Evolutionary conservation across 64 coral and sea anemone genomes (phyloP).

Genomic region (Dendrophyllia cribrosa): DNA sequence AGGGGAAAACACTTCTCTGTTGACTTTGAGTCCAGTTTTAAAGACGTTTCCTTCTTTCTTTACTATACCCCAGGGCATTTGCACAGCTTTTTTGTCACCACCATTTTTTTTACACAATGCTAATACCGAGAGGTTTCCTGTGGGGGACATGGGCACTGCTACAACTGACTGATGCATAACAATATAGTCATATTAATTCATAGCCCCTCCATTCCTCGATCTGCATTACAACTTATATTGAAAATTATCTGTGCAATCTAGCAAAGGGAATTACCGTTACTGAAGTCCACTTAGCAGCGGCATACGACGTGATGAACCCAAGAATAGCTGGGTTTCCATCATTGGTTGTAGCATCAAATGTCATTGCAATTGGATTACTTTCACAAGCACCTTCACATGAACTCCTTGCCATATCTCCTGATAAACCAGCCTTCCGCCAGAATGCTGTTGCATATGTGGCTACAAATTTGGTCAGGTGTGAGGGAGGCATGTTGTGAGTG

Average conservation of each 20-base stretch:
- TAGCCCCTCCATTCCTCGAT: too few relatives aligned
- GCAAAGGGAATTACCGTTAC: slow-evolving; percentile 36
- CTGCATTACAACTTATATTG: too few relatives aligned
- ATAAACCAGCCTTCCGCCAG: slow-evolving; percentile 91
- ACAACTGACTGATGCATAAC: too few relatives aligned
- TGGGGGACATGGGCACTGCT: too few relatives aligned
- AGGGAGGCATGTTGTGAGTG: slow-evolving; percentile 77
- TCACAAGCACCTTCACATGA: slow-evolving; percentile 50
- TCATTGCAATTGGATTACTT: slow-evolving; percentile 64
- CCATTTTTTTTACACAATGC: too few relatives aligned
- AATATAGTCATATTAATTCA: too few relatives aligned
- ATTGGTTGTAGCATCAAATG: slow-evolving; percentile 83
- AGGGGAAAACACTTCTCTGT: too few relatives aligned
- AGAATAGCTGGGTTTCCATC: slow-evolving; percentile 86
- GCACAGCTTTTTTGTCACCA: too few relatives aligned
- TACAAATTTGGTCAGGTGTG: slow-evolving; percentile 95
- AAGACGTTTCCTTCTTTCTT: too few relatives aligned
- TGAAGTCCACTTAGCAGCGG: slow-evolving; percentile 80
- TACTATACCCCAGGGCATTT: too few relatives aligned
- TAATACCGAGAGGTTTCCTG: too few relatives aligned
- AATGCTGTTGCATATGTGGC: slow-evolving; percentile 80
- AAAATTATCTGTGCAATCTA: background rate
- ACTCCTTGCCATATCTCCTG: slow-evolving; percentile 72
- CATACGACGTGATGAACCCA: slow-evolving; percentile 89
- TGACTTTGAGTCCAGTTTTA: too few relatives aligned